Base-by-base conservation (phyloP, 2,113 vertebrate species). In the Chaetorhynchus papuensis region DNA sequence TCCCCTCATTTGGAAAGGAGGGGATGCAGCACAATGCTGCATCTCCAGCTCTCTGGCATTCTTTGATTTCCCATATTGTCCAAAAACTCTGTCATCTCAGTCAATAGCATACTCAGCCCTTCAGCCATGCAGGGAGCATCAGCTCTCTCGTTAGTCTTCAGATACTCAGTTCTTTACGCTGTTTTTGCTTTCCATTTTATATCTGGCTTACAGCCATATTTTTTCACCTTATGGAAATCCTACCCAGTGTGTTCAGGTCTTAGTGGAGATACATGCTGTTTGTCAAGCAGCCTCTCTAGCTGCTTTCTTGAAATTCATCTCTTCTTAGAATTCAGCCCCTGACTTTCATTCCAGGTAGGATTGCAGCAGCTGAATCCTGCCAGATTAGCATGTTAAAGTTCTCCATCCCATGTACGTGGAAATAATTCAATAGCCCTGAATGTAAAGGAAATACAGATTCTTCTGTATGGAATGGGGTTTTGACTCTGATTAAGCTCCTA, bases 31-130 rank as follows among this genome's bases (percentile, higher is more conserved):
- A 70, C 72, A 63, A 69, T 28, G 74, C 49, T 94, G 45, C 37
- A 14, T 65, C 75, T 74, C 45, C 84, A 89, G 71, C 83, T 97
- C 61, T 61, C 70, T 64, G 65, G 44, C 47, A 70, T 82, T 71
- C 83, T 97, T 97, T 97, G 72, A 93, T 97, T 97, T 96, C 83
- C 68, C 11, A 31, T 68, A 75, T 95, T 97, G 76, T 88, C 90
- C 86, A 79, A 94, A 95, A 89, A 41, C 49, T 82, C 90, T 15
- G 10, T 66, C 7, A 2, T 61, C 35, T 65, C 59, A 91, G 72
- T 90, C 91, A 91, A 45, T 93, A 96, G 65, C 42, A 64, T 15
- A 59, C 56, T 96, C 54, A 80, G n/a, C 85, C 50, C 50, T 50
- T 90, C 57, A 79, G 61, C 69, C 69, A 45, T 37, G 77, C 69